Percentiles rank a stretch among this genome's conserved stretches.
phyloP scores from a whole-genome alignment of 1,140 invertebrate species.

The Brachionus rotundiformis region DNA sequence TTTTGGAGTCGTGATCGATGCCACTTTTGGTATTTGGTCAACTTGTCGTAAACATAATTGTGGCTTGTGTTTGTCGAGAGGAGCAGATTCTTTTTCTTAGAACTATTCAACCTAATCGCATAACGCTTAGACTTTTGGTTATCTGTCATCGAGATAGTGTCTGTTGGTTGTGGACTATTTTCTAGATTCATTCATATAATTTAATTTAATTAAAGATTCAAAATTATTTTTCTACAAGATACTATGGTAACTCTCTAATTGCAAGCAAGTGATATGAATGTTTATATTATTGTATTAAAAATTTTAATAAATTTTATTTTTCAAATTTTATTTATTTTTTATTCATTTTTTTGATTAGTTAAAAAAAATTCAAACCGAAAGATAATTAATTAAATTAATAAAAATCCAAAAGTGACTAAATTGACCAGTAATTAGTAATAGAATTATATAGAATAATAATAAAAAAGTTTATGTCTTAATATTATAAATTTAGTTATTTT shows the following conservation, averaged over 20 bases:
- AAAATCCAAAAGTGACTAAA: too few relatives aligned
- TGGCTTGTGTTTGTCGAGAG: background rate
- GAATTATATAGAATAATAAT: too few relatives aligned
- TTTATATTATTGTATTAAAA: too few relatives aligned
- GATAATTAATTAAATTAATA: too few relatives aligned
- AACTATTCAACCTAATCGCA: background rate
- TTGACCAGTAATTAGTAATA: too few relatives aligned
- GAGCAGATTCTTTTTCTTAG: background rate
- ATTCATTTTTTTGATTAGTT: too few relatives aligned
- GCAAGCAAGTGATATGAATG: too few relatives aligned
- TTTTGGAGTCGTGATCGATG: background rate
- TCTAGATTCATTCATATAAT: background rate
- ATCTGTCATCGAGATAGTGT: background rate
- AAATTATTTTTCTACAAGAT: background rate
- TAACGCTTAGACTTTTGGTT: conserved; percentile 18
- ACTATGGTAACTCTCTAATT: conserved; percentile 2
- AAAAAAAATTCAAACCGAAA: too few relatives aligned
- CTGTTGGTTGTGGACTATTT: background rate
- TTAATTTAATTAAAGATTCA: background rate
- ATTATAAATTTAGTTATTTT: too few relatives aligned
- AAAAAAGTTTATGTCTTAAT: too few relatives aligned
- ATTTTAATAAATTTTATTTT: too few relatives aligned
- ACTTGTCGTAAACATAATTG: conserved; percentile 2
- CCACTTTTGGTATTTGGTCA: background rate
- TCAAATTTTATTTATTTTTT: too few relatives aligned